phyloP scores from a whole-genome alignment of 2,113 vertebrate genomes.

The Bambusicola thoracicus region DNA sequence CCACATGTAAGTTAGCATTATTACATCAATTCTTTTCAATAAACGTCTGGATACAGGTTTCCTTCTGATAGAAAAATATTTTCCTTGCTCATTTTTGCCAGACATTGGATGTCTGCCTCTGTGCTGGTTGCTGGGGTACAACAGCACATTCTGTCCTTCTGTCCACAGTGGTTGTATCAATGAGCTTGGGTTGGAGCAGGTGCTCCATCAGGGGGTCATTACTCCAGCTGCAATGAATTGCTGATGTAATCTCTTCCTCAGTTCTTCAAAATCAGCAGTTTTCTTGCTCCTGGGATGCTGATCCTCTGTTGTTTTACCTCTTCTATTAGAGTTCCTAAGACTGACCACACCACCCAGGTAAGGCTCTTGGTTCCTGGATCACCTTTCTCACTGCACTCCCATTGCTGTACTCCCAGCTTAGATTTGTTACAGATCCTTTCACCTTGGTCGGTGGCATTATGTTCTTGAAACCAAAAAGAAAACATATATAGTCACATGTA shows the following conservation, averaged over 20 bases:
- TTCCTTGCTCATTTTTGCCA: background rate
- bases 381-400: background rate
- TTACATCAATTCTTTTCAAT: background rate
- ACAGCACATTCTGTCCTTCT: background rate
- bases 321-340: background rate
- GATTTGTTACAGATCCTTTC: background rate
- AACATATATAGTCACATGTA: background rate
- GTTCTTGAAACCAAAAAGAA: background rate
- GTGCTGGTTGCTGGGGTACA: background rate
- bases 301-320: background rate
- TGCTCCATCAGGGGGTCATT: background rate
- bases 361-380: background rate
- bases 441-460: background rate
- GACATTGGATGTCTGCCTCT: background rate
- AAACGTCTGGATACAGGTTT: background rate
- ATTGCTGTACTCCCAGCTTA: rapidly evolving
- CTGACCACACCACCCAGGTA: background rate
- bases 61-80: background rate
- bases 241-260: background rate
- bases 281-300: background rate
- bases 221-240: background rate
- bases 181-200: rapidly evolving
- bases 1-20: background rate
- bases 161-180: background rate
- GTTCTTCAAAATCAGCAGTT: background rate